Base-by-base conservation (phyloP, 2,888 invertebrate genomes). In the Cheilosia vernalis region DNA sequence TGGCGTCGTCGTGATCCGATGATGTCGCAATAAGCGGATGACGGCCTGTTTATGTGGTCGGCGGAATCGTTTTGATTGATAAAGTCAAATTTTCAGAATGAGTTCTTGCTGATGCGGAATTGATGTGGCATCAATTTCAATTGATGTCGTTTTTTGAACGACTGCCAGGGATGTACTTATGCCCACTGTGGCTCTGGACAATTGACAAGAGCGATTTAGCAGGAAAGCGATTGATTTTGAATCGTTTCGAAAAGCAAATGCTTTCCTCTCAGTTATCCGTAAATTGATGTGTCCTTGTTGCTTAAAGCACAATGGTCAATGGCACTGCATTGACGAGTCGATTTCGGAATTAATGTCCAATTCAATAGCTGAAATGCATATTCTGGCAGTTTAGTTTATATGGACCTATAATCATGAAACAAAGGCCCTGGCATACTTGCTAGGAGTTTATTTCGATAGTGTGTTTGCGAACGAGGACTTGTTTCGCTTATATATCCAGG, bases 71-170 rank as follows among this genome's bases (percentile, higher is more conserved):
- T 80, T 79, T 80, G 79, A 84, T 84, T 79, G 80, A 84, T 84
- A 74, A 64, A 80, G 74, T 80, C 80, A 74, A 80, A 74, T 80
- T 70, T 80, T 74, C 79, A 83, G 79, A 73, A 67, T 33, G 66
- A 37, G 44, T 72, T 55, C 66, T n/a, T 47, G 49, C 40, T 73
- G 66, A 72, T 72, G 70, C 53, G 44, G 42, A 70, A 77, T 78
- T 67, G 58, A 74, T 80, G 64, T 64, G 63, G 56, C 69, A 84
- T 80, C 69, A 53, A 27, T 80, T 64, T 51, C 67, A 40, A 60
- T 79, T 37, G 53, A 67, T 83, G 78, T 66, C 72, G 37, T 42
- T 61, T 66, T 67, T 66, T 73, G 73, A 79, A 51, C 64, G 73
- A 53, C 33, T 47, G 19, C 17, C 19, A 56, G 9, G 44, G 49